Conservation (phyloP, 1,140 invertebrate genomes). For the Drosophila parabipectinata region DNA sequence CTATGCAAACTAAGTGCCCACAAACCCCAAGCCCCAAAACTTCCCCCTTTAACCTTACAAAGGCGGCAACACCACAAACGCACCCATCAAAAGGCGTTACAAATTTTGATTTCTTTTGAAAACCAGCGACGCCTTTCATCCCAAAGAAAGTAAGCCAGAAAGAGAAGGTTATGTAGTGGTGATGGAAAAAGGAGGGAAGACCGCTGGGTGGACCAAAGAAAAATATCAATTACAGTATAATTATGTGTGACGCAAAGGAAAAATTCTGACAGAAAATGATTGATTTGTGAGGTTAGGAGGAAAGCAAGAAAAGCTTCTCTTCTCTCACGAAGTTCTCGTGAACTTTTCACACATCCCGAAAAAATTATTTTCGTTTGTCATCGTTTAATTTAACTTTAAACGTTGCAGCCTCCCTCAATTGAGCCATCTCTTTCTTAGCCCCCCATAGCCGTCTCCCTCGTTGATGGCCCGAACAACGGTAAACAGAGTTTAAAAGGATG, state of each 20-base stretch:
- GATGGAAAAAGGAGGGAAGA: background rate
- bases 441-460: conserved; percentile 11
- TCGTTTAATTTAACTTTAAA: conserved; percentile 78
- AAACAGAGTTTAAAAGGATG: conserved; percentile 16
- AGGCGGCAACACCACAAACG: conserved; percentile 52
- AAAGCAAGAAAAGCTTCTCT: conserved; percentile 43
- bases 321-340: conserved; percentile 9
- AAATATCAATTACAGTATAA: conserved; percentile 82
- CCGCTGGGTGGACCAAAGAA: conserved; percentile 10
- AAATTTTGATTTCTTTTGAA: conserved; percentile 82
- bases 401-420: conserved; percentile 37
- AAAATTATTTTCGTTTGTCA: conserved; percentile 77
- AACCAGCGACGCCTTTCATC: conserved; percentile 61
- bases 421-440: background rate
- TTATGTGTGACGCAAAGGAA: conserved; percentile 73
- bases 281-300: conserved; percentile 61
- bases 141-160: conserved; percentile 18
- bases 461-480: conserved; percentile 69
- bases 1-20: conserved; percentile 78
- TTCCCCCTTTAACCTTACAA: conserved; percentile 23
- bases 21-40: conserved; percentile 18
- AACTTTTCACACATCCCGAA: conserved; percentile 55
- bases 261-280: conserved; percentile 73
- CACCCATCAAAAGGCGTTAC: conserved; percentile 78
- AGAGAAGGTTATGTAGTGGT: conserved; percentile 18